Conservation (phyloP, 2,113 vertebrate genomes). For the Cariama cristata region DNA sequence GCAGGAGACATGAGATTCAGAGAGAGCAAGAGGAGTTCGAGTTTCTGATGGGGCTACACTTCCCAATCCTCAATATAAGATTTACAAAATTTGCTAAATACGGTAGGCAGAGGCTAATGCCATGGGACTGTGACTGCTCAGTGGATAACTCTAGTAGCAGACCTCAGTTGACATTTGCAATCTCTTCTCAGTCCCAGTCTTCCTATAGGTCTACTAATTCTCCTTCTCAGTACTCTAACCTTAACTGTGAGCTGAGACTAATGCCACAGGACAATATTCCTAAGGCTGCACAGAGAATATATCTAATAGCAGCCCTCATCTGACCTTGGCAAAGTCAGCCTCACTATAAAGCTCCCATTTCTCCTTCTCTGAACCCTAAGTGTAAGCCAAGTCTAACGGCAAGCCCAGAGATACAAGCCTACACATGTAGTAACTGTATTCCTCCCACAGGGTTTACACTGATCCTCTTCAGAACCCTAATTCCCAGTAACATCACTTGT, state of each 20-base stretch:
- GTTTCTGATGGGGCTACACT: not conserved
- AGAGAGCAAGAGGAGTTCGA: not conserved
- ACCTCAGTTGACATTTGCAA: not conserved
- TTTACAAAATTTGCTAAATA: not conserved
- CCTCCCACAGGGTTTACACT: not conserved
- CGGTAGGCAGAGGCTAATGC: not conserved
- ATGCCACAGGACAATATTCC: not conserved
- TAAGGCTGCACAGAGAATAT: not conserved
- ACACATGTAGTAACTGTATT: not conserved
- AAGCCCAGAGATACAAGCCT: not conserved
- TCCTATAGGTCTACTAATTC: not conserved
- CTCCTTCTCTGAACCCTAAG: not conserved
- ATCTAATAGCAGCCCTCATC: not conserved
- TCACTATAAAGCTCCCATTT: not conserved
- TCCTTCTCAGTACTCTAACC: not conserved
- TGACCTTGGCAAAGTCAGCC: not conserved
- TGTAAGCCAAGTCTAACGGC: not conserved
- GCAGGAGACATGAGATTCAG: accelerated
- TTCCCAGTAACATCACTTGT: not conserved
- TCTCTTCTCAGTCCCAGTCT: not conserved
- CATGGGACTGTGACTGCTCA: too few species aligned
- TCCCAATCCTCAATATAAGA: not conserved
- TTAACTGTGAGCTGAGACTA: not conserved
- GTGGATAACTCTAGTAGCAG: not conserved
- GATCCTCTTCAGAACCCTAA: not conserved